Evolutionary conservation across 2,888 invertebrate genomes (phyloP), one percentile per base, ranked within the genome.

Genomic region (Ochropleura leucogaster): DNA sequence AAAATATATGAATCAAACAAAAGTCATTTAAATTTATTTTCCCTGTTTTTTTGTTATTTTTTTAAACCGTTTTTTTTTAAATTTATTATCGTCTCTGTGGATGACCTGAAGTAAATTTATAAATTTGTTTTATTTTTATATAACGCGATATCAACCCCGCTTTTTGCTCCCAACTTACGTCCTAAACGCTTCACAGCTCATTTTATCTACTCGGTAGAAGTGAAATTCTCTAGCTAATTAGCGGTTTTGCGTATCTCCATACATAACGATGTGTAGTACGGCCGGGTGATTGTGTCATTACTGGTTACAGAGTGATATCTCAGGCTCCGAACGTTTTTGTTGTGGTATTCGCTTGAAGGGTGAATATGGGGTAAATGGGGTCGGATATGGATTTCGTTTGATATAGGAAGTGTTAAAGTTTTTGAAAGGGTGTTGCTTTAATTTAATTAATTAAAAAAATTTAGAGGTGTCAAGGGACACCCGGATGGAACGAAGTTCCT

Each of bases 201-300:
- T 87, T 88, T 88, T 85, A 85, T 82, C 74, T 74, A 75, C 70
- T 68, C 68, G 49, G 46, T 62, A 77, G 74, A 68, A 72, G 77
- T 76, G 77, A 82, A 88, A 84, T 88, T 79, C 80, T 70, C 75
- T 60, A 78, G 79, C 86, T 86, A 88, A 89, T 89, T 89, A 87
- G 88, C 76, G 87, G 88, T 87, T 85, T 79, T 74, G 64, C 76
- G 69, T 80, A 81, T 74, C 72, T 82, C 79, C 74, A 74, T 83
- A 79, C 46, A 67, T 82, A 81, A 77, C 72, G 73, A 77, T 66
- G 63, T 74, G 79, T 74, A 66, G 51, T 46, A 67, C 59, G 68
- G 59, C 68, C 55, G 66, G 70, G 65, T 87, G 84, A 77, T 77
- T 75, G 63, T 74, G 69, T 81, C 81, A 76, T 87, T 85, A 66